Conservation (phyloP, 2,888 invertebrate species). For the Dione juno region DNA sequence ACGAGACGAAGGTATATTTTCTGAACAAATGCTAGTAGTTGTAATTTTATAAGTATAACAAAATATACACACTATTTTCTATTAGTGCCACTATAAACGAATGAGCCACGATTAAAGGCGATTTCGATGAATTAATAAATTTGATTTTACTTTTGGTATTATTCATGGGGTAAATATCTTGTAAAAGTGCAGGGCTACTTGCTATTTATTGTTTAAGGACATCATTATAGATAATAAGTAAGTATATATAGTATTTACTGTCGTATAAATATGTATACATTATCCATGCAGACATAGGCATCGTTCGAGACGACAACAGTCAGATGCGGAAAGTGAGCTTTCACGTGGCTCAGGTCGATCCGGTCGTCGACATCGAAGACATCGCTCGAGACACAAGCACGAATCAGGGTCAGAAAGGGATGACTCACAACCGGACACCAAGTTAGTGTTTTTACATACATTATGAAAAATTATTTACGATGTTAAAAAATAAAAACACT, state of each 20-base stretch:
- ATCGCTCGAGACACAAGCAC: slow-evolving; percentile 89
- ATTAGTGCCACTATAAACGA: background rate
- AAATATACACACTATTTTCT: background rate
- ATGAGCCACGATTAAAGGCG: background rate
- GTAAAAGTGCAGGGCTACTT: too few relatives aligned
- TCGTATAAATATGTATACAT: too few relatives aligned
- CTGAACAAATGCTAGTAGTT: slow-evolving; percentile 1
- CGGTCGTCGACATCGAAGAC: slow-evolving; percentile 88
- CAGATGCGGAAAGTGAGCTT: slow-evolving; percentile 95
- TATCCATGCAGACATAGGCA: slow-evolving; percentile 87
- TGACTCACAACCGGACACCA: slow-evolving; percentile 80
- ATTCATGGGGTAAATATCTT: background rate
- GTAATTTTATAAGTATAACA: background rate
- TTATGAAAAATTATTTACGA: too few relatives aligned
- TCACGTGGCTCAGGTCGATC: slow-evolving; percentile 93
- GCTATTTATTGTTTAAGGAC: too few relatives aligned
- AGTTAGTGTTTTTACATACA: slow-evolving; percentile 58
- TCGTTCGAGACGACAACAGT: slow-evolving; percentile 89
- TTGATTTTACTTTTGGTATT: background rate
- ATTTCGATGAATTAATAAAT: background rate
- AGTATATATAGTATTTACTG: too few relatives aligned
- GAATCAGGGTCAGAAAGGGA: slow-evolving; percentile 90
- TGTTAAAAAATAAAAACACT: background rate
- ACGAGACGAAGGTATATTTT: background rate
- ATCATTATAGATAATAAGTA: too few relatives aligned